Evolutionary conservation across 2,797 vertebrate species (phyloP).

Genomic region (Picus viridis): DNA sequence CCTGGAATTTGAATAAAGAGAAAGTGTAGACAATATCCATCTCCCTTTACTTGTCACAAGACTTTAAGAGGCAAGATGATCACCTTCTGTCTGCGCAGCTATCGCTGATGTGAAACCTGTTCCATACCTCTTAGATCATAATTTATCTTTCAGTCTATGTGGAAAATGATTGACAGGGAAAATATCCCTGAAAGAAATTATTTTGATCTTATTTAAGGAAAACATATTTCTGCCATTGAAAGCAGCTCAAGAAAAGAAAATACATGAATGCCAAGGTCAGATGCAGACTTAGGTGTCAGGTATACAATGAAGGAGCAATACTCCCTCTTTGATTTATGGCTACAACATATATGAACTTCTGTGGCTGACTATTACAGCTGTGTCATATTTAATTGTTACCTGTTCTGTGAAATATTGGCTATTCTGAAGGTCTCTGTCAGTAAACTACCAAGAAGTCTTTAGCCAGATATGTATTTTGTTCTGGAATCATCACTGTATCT

Average conservation of each 20-base stretch:
- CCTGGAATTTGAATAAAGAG: slow-evolving; percentile 22
- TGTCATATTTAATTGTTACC: neutral
- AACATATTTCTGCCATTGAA: neutral
- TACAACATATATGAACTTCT: neutral
- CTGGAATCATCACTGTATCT: neutral
- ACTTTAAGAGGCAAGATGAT: neutral
- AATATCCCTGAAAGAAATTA: neutral
- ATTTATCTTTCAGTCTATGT: neutral
- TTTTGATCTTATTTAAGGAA: neutral
- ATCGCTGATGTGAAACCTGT: neutral
- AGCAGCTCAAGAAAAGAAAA: neutral
- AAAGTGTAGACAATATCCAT: neutral
- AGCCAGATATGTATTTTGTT: neutral
- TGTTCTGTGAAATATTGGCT: slow-evolving; percentile 36
- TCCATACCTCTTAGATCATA: neutral
- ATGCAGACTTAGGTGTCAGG: neutral
- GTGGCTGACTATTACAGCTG: neutral
- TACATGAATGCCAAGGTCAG: neutral
- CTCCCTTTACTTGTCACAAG: neutral
- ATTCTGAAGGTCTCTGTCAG: neutral
- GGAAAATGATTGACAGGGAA: neutral
- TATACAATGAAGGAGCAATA: neutral
- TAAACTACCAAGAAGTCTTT: slow-evolving; percentile 36
- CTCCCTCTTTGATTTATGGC: neutral
- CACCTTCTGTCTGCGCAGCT: neutral